Evolutionary conservation across 2,113 vertebrate species (phyloP).

Genomic region (Channa maculata): DNA sequence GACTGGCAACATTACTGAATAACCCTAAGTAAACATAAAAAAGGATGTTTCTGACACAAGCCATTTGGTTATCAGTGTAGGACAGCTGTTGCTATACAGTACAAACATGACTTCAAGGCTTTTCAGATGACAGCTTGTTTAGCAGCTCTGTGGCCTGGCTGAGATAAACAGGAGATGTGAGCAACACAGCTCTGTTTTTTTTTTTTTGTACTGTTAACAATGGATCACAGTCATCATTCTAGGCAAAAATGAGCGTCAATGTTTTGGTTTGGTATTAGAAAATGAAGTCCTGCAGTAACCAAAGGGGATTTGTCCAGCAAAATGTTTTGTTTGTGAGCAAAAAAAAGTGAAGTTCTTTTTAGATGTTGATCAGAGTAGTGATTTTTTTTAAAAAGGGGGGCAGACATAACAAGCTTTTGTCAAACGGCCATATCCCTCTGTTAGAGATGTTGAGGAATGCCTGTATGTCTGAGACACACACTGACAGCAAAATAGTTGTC

Average conservation of each 20-base stretch:
- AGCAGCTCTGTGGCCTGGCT: slow-evolving; percentile 37
- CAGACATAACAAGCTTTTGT: slow-evolving; percentile 62
- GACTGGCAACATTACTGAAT: slow-evolving; percentile 3
- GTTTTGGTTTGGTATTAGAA: slow-evolving; percentile 20
- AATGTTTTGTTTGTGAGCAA: slow-evolving; percentile 5
- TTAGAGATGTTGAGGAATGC: slow-evolving; percentile 15
- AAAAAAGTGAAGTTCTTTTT: background rate
- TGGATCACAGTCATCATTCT: slow-evolving; percentile 20
- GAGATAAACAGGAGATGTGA: slow-evolving; percentile 63
- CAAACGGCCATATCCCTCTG: slow-evolving; percentile 20
- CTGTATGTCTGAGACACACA: slow-evolving; percentile 9
- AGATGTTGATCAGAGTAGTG: background rate
- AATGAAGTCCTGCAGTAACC: background rate
- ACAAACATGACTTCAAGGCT: slow-evolving; percentile 52
- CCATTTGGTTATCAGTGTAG: slow-evolving; percentile 53
- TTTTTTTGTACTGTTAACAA: slow-evolving; percentile 38
- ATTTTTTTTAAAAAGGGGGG: slow-evolving; percentile 18
- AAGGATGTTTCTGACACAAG: slow-evolving; percentile 53
- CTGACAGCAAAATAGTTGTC: slow-evolving; percentile 14
- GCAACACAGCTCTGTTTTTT: background rate
- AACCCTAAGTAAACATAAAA: slow-evolving; percentile 40
- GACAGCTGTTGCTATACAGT: slow-evolving; percentile 44
- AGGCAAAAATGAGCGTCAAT: background rate
- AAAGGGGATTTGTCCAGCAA: background rate
- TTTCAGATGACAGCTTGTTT: slow-evolving; percentile 47